Base-by-base conservation (phyloP, 1,140 invertebrate species). In the Trichoplusia ni region DNA sequence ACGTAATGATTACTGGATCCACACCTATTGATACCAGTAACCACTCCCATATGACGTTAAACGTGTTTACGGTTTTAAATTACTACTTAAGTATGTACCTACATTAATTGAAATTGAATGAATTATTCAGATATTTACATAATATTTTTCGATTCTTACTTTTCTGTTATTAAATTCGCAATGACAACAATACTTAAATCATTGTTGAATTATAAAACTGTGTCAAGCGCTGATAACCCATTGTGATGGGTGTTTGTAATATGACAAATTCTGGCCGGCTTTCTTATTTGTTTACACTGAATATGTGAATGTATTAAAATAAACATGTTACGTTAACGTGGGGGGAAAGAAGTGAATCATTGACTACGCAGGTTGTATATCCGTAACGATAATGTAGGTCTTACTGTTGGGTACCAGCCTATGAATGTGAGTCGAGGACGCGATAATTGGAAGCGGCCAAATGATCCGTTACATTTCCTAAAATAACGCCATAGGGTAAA, bases 391-490 rank as follows among this genome's bases (percentile, higher is more conserved):
- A 25, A 66, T 54, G 40, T 38, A 33, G 58, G 42, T 56, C 58
- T 56, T 18, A 16, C 61, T 2, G 44, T 65, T 33, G 37, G 31
- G 49, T 53, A 33, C 49, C 62, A 35, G 51, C 38, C 77, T 83
- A 84, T 83, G 75, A 72, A 80, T 84, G 69, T 40, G 73, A 73
- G 58, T 23, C 44, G 64, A 60, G 67, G 44, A 77, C 47, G 77
- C 78, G 82, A 66, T 87, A 87, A 89, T 85, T 84, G 76, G 74
- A 84, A 82, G 60, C 63, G 74, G 58, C 58, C 73, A 73, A 69
- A 86, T 81, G 75, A 82, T 75, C 86, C 84, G 86, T 84, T 87
- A 85, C 67, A 67, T 64, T 89, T 89, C 81, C 74, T 76, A 82
- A 87, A 87, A 86, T 79, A 75, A 47, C 13, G 18, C 16, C 29